Percentiles rank a stretch among this genome's conserved stretches.
Evolutionary conservation across 2,888 invertebrate species (phyloP).

Genomic region (Cybosia mesomella): DNA sequence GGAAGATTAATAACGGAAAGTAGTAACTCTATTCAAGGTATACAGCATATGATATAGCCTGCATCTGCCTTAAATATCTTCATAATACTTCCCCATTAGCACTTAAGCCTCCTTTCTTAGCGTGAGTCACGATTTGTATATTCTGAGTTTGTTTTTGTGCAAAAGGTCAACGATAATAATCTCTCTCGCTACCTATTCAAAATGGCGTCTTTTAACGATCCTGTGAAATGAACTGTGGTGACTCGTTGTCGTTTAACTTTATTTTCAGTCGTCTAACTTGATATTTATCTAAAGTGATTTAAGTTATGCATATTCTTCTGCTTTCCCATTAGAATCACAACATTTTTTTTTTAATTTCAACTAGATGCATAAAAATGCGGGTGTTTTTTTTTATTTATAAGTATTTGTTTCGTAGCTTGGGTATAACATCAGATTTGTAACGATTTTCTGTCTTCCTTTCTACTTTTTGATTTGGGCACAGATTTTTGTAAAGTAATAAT

Average conservation of each 20-base stretch:
- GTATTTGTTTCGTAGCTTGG: no score
- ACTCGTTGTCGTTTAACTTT: constrained; percentile 14
- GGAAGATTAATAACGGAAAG: constrained; percentile 6
- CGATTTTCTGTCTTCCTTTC: no score
- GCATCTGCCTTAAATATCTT: constrained; percentile 44
- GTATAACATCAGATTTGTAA: no score
- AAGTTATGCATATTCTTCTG: not conserved
- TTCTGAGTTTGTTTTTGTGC: constrained; percentile 36
- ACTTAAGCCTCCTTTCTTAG: constrained; percentile 55
- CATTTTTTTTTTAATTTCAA: no score
- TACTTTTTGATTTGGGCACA: no score
- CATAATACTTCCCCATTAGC: constrained; percentile 63
- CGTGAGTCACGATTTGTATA: constrained; percentile 58
- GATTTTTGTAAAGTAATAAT: no score
- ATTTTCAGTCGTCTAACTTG: constrained; percentile 9
- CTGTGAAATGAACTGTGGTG: constrained; percentile 12
- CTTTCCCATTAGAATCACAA: not conserved
- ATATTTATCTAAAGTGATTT: not conserved
- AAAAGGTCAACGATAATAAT: constrained; percentile 35
- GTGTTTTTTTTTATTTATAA: no score
- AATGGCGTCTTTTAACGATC: constrained; percentile 20
- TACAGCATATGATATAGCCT: constrained; percentile 23
- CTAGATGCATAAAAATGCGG: no score
- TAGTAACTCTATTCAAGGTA: constrained; percentile 22
- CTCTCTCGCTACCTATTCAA: constrained; percentile 18